Evolutionary conservation across 2,113 vertebrate species (phyloP).

Genomic region (Chelonoidis abingdonii): DNA sequence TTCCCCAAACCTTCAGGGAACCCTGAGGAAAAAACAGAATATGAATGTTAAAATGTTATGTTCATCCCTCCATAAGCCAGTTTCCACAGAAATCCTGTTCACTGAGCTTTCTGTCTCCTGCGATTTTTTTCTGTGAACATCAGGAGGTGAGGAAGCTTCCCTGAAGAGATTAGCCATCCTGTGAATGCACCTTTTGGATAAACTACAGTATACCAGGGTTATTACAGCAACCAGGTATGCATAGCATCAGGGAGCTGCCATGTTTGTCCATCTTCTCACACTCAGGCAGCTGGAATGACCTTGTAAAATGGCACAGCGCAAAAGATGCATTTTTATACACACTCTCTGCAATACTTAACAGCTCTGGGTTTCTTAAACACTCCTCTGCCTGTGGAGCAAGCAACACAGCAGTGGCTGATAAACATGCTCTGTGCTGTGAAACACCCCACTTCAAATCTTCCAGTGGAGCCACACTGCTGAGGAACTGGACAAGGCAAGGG

Average conservation of each 20-base stretch:
- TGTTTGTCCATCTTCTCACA: accelerated
- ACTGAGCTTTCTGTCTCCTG: background rate
- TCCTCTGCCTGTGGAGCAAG: background rate
- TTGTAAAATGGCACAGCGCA: background rate
- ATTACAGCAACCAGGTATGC: background rate
- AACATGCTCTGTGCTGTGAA: background rate
- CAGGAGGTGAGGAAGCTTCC: background rate
- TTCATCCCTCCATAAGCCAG: background rate
- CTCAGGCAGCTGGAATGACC: background rate
- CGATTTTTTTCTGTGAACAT: background rate
- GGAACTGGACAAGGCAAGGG: background rate
- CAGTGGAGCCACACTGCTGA: background rate
- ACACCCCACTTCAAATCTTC: background rate
- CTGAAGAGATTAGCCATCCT: background rate
- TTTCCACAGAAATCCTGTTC: background rate
- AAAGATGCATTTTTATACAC: background rate
- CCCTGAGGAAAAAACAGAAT: background rate
- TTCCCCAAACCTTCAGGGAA: background rate
- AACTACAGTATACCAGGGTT: background rate
- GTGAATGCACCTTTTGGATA: background rate
- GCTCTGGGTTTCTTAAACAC: background rate
- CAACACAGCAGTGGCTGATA: background rate
- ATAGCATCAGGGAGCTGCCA: background rate
- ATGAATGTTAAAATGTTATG: background rate
- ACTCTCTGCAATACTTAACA: background rate